phyloP scores from a whole-genome alignment of 2,888 invertebrate genomes.

The Luperina testacea region DNA sequence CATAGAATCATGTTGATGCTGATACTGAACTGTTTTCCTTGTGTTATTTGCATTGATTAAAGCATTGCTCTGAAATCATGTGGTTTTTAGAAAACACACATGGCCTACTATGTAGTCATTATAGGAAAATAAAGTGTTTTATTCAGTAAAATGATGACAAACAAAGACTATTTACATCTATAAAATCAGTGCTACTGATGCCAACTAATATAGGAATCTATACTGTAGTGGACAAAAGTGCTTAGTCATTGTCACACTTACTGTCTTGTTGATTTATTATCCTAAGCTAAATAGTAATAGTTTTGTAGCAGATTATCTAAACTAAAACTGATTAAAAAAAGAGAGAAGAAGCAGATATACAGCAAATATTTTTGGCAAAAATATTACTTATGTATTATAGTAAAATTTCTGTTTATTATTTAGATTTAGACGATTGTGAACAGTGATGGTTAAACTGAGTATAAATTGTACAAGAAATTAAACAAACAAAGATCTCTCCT shows the following conservation, averaged over 20 bases:
- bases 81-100: not conserved
- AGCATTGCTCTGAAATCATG: not conserved
- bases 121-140: not conserved
- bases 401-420: not conserved
- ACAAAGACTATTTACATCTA: not conserved
- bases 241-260: slow-evolving; percentile 15
- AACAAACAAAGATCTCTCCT: not conserved
- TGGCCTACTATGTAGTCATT: not conserved
- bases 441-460: not conserved
- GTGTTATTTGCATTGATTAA: slow-evolving; percentile 3
- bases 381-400: not conserved
- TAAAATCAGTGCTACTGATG: not conserved
- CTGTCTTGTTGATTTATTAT: slow-evolving; percentile 3
- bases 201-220: not conserved
- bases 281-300: not conserved
- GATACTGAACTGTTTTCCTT: slow-evolving; percentile 31
- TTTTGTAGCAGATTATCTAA: not conserved
- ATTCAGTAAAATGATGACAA: not conserved
- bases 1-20: slow-evolving; percentile 9
- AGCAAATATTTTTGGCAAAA: not conserved
- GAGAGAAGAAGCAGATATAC: not conserved
- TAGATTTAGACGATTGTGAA: not conserved
- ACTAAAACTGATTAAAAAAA: too few relatives aligned
- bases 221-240: slow-evolving; percentile 11
- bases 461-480: not conserved